Evolutionary conservation across 1,140 invertebrate genomes (phyloP).

Genomic region (Drosophila guanche): DNA sequence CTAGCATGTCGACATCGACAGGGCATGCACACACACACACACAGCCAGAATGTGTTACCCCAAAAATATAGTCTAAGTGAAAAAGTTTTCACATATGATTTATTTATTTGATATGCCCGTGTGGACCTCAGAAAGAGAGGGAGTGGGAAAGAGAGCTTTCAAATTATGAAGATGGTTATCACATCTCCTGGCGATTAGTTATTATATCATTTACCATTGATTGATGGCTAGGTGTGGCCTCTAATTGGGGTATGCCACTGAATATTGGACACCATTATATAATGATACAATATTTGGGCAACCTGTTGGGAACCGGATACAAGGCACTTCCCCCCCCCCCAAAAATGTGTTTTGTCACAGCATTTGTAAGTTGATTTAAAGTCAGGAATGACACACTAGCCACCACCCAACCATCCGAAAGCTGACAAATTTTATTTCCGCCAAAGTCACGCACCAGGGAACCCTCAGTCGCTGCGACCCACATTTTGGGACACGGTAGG

Average conservation of each 20-base stretch:
- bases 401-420: conserved; percentile 11
- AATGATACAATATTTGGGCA: conserved; percentile 45
- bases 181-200: conserved; percentile 66
- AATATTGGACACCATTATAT: conserved; percentile 42
- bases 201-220: conserved; percentile 42
- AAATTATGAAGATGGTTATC: conserved; percentile 58
- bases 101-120: conserved; percentile 68
- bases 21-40: conserved; percentile 3
- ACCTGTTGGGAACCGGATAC: conserved; percentile 32
- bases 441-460: conserved; percentile 73
- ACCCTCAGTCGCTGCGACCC: conserved; percentile 55
- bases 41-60: conserved; percentile 48
- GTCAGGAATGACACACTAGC: conserved; percentile 37
- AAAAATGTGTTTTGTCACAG: conserved; percentile 26
- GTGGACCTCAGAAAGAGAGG: background rate
- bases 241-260: conserved; percentile 33
- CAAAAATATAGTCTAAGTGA: conserved; percentile 74
- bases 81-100: conserved; percentile 77
- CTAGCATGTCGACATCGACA: conserved; percentile 14
- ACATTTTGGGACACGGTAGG: conserved; percentile 33
- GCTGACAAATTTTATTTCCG: conserved; percentile 80
- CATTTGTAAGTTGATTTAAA: conserved; percentile 70
- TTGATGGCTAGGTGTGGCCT: conserved; percentile 43
- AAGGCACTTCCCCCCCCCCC: conserved; percentile 5
- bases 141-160: background rate